A percentile compares a stretch with the other conserved stretches of the same genome.
phyloP scores from a whole-genome alignment of 2,797 vertebrate species.

The Protonibea diacanthus region DNA sequence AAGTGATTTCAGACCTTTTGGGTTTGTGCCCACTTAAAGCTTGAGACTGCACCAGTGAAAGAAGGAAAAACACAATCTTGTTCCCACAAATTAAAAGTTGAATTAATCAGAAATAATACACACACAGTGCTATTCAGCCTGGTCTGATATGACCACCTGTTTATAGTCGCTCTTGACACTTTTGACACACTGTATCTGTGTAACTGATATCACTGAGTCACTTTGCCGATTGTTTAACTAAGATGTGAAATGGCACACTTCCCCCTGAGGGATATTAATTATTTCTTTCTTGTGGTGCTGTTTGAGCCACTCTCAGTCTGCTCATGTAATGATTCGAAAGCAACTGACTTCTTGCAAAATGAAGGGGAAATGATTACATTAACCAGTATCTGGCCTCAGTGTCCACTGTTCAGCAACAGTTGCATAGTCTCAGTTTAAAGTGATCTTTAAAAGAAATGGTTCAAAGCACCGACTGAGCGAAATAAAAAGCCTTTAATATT shows the following conservation, averaged over 20 bases:
- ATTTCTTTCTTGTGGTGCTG: too few relatives aligned
- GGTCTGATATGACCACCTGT: not conserved
- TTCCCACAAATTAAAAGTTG: not conserved
- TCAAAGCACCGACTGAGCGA: not conserved
- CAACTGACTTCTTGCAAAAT: too few relatives aligned
- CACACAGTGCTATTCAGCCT: not conserved
- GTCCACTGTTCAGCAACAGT: not conserved
- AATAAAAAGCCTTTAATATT: not conserved
- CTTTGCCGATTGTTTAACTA: not conserved
- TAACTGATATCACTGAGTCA: not conserved
- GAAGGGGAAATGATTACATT: not conserved
- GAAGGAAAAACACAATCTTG: not conserved
- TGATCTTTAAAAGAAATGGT: constrained; percentile 1
- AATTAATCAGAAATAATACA: not conserved
- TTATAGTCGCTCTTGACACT: not conserved
- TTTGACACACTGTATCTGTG: not conserved
- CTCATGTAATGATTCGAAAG: not conserved
- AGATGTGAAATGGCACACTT: not conserved
- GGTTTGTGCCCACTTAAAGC: not conserved
- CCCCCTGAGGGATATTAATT: too few relatives aligned
- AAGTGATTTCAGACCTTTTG: not conserved
- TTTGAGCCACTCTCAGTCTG: not conserved
- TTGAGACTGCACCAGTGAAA: not conserved
- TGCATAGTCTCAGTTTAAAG: not conserved
- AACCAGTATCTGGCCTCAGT: not conserved